Evolutionary conservation across 2,797 vertebrate genomes (phyloP).

Genomic region (Neosilurus hyrtlii): DNA sequence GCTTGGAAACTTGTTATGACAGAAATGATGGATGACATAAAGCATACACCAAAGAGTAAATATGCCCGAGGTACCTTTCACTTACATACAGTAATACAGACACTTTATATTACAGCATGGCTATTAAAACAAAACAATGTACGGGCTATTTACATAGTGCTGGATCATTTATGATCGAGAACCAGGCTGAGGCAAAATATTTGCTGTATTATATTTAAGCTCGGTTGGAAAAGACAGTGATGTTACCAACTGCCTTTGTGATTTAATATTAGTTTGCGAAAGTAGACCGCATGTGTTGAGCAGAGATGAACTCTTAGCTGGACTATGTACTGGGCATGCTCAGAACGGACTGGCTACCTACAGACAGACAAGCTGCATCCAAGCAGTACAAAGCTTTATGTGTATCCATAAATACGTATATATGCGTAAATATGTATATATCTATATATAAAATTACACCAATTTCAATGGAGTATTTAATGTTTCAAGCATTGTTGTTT

Average conservation of each 20-base stretch:
- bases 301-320: constrained; percentile 41
- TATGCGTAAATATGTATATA: constrained; percentile 70
- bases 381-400: constrained; percentile 53
- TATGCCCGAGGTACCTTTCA: constrained; percentile 34
- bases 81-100: constrained; percentile 21
- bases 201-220: constrained; percentile 43
- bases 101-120: constrained; percentile 43
- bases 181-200: constrained; percentile 27
- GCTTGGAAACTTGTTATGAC: constrained; percentile 18
- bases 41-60: constrained; percentile 39
- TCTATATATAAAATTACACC: constrained; percentile 77
- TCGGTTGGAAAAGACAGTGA: constrained; percentile 31
- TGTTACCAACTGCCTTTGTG: constrained; percentile 42
- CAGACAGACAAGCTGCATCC: constrained; percentile 63
- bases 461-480: constrained; percentile 68
- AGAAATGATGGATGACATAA: constrained; percentile 31
- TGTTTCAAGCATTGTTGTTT: constrained; percentile 83
- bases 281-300: constrained; percentile 42
- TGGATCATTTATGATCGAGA: constrained; percentile 17
- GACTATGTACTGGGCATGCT: constrained; percentile 75
- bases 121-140: constrained; percentile 32
- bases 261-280: constrained; percentile 46
- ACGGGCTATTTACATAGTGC: constrained; percentile 22
- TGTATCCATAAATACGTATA: constrained; percentile 72
- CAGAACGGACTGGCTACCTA: constrained; percentile 71